Evolutionary conservation across 2,888 invertebrate species (phyloP).

Genomic region (Syritta pipiens): DNA sequence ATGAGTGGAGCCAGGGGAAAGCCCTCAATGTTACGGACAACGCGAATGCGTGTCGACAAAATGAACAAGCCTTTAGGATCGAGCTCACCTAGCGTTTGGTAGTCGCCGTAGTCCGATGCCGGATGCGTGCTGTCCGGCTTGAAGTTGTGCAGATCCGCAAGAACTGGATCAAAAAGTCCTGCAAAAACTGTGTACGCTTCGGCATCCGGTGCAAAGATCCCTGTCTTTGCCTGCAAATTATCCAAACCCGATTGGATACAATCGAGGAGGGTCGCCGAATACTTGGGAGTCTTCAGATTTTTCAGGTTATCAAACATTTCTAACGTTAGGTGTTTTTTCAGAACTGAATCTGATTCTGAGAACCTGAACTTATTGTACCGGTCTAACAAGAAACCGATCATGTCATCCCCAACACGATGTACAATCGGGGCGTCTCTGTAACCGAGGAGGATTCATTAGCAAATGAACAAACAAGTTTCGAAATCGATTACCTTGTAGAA

Average conservation of each 20-base stretch:
- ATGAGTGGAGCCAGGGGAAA: no score
- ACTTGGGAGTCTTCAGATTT: constrained; percentile 91
- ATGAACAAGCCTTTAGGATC: constrained; percentile 95
- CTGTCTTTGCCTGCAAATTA: constrained; percentile 80
- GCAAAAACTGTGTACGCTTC: constrained; percentile 75
- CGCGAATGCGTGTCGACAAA: no score
- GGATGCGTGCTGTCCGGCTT: constrained; percentile 97
- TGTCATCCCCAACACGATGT: no score
- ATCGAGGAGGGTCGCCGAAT: constrained; percentile 93
- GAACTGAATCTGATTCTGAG: constrained; percentile 95
- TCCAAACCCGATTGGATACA: constrained; percentile 97
- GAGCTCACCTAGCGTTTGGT: constrained; percentile 92
- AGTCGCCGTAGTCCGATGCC: constrained; percentile 96
- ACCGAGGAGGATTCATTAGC: no score
- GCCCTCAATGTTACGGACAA: no score
- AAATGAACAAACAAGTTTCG: no score
- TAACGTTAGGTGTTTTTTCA: constrained; percentile 96
- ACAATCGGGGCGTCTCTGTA: no score
- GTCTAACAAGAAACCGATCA: no score
- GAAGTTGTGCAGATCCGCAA: constrained; percentile 98
- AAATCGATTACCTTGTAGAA: no score
- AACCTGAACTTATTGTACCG: constrained; percentile 91
- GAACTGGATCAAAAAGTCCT: constrained; percentile 97
- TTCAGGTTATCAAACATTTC: constrained; percentile 94
- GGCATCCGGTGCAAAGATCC: background rate